Evolutionary conservation across 1,140 invertebrate species (phyloP).

Genomic region (Leptonema lineaticorne): DNA sequence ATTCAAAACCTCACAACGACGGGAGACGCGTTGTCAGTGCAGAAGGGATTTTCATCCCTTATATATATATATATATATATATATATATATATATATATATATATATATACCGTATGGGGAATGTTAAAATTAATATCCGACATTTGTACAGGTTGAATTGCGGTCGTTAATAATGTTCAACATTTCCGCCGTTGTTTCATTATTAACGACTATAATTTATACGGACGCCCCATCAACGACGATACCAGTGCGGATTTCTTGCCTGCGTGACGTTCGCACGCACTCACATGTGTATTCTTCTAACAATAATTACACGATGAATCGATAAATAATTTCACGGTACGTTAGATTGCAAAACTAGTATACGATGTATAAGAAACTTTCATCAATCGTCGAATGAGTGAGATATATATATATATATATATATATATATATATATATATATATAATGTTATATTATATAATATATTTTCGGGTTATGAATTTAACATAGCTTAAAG

Average conservation of each 20-base stretch:
- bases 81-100: too few relatives aligned
- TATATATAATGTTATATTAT: too few relatives aligned
- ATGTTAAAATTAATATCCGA: conserved; percentile 25
- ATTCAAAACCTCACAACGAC: neutral
- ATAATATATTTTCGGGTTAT: too few relatives aligned
- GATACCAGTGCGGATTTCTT: neutral
- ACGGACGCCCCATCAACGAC: conserved; percentile 21
- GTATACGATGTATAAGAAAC: too few relatives aligned
- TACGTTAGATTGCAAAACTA: too few relatives aligned
- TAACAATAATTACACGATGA: neutral
- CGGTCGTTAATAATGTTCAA: conserved; percentile 27
- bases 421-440: too few relatives aligned
- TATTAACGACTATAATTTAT: conserved; percentile 28
- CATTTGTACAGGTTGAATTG: conserved; percentile 30
- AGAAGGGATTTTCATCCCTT: too few relatives aligned
- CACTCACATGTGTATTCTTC: neutral
- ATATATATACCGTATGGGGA: neutral
- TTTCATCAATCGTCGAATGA: too few relatives aligned
- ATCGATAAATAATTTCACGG: neutral
- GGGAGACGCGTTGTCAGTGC: too few relatives aligned
- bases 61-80: too few relatives aligned
- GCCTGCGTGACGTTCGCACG: neutral
- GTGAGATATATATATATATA: too few relatives aligned
- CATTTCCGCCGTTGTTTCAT: conserved; percentile 18
- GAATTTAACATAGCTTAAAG: too few relatives aligned